Base-by-base conservation (phyloP, 2,888 invertebrate genomes). In the Neuroscelio doddi region DNA sequence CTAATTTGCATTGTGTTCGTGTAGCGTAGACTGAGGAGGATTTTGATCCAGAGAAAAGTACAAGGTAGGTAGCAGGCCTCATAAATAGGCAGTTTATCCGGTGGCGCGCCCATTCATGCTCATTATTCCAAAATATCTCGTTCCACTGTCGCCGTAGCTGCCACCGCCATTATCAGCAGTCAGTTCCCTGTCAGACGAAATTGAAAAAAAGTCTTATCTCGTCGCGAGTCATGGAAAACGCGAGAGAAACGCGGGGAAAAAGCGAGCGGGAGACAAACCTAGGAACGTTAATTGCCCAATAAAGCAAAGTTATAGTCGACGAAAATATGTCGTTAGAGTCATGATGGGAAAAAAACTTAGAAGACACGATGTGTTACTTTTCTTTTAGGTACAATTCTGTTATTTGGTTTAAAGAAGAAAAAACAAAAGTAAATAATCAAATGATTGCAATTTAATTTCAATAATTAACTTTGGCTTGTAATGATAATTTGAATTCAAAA, bases 41-140 rank as follows among this genome's bases (percentile, higher is more conserved):
- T 68, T 62, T 46, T 53, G 52, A 59, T 53, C 27, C 46, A 64
- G 72, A 64, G 64, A 74, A 64, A 69, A 70, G 65, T 55, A 69
- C 68, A 68, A 73, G 74, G 69, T 69, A 71, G 73, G 72, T 72
- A 70, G 74, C 72, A 73, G 74, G 74, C 62, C 75, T 76, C 80
- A 73, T 82, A 83, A 83, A 82, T 83, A 82, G 63, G 62, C 76
- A 79, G 79, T 84, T 83, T 80, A 84, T 82, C 81, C 81, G 80
- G 78, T 73, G 78, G 79, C 81, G 79, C 82, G 77, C 79, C 82
- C 83, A 80, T 81, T 76, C 76, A 75, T 78, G 77, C 80, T 83
- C 82, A 83, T 83, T 84, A 84, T 83, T 82, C 79, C 79, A 75
- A 81, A 82, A 82, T 82, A 82, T 83, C 79, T 83, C 80, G 79